Percentiles rank a stretch among this genome's conserved stretches.
Conservation (phyloP, 2,113 vertebrate genomes). For the Cathartes aura region DNA sequence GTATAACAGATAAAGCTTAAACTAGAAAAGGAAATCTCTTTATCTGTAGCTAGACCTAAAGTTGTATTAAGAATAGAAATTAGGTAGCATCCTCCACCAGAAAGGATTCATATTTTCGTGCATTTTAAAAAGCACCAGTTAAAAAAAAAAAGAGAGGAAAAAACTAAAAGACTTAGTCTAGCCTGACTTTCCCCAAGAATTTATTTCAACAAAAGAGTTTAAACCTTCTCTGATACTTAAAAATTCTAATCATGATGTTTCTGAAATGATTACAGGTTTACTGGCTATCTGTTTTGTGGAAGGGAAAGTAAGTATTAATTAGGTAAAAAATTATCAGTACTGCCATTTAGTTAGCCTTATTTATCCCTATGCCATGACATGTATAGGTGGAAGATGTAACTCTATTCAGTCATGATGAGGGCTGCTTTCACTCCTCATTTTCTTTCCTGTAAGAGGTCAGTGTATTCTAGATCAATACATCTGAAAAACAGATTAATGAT, state of each 20-base stretch:
- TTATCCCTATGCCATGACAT: background rate
- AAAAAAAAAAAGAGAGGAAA: fast-evolving
- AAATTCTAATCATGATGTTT: background rate
- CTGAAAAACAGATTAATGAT: background rate
- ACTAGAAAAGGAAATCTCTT: background rate
- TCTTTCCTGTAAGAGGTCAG: background rate
- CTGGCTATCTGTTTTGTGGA: background rate
- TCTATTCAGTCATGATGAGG: background rate
- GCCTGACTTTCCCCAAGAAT: background rate
- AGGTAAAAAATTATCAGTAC: background rate
- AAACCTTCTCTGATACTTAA: background rate
- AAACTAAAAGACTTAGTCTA: background rate
- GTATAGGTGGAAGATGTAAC: background rate
- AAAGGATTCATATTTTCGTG: background rate
- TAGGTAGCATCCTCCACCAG: background rate
- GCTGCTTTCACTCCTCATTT: background rate
- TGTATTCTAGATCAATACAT: background rate
- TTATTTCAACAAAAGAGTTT: background rate
- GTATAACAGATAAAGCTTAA: background rate
- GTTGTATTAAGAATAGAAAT: background rate
- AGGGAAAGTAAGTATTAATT: background rate
- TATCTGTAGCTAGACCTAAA: background rate
- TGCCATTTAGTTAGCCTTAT: background rate
- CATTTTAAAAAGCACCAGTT: background rate
- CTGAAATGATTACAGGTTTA: background rate